Conservation (phyloP, 2,113 vertebrate species). For the Catagonus wagneri region DNA sequence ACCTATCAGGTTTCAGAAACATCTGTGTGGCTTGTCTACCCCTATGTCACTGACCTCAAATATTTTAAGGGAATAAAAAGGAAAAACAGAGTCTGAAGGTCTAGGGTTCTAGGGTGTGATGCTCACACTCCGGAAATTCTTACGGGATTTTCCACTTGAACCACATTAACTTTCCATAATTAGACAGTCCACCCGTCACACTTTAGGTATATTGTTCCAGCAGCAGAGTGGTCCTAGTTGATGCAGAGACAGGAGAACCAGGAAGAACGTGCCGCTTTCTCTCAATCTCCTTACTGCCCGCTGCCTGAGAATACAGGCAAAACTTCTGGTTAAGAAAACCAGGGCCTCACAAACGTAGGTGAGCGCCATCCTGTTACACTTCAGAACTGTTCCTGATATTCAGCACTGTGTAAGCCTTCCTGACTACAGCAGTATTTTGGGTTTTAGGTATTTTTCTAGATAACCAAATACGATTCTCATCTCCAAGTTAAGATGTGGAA, state of each 20-base stretch:
- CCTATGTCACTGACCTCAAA: background rate
- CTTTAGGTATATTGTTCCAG: background rate
- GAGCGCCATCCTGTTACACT: background rate
- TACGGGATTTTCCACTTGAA: background rate
- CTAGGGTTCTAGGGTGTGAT: background rate
- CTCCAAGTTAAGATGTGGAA: slow-evolving; percentile 71
- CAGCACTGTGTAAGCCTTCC: slow-evolving; percentile 32
- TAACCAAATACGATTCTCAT: slow-evolving; percentile 46
- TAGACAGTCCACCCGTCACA: background rate
- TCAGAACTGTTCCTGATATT: slow-evolving; percentile 39
- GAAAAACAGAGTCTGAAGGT: background rate
- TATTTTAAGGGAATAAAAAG: background rate
- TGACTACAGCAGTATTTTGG: slow-evolving; percentile 51
- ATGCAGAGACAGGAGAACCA: background rate
- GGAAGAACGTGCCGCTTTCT: background rate
- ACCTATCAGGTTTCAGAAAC: background rate
- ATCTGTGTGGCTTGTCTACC: background rate
- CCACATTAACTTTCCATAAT: background rate
- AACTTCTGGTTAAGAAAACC: background rate
- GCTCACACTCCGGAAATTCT: background rate
- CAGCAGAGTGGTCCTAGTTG: background rate
- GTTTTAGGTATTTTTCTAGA: slow-evolving; percentile 27
- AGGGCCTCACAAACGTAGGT: background rate
- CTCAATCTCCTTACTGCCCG: background rate
- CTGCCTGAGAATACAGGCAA: background rate